Evolutionary conservation across 2,888 invertebrate genomes (phyloP).

Genomic region (Chymomyza procnemis): DNA sequence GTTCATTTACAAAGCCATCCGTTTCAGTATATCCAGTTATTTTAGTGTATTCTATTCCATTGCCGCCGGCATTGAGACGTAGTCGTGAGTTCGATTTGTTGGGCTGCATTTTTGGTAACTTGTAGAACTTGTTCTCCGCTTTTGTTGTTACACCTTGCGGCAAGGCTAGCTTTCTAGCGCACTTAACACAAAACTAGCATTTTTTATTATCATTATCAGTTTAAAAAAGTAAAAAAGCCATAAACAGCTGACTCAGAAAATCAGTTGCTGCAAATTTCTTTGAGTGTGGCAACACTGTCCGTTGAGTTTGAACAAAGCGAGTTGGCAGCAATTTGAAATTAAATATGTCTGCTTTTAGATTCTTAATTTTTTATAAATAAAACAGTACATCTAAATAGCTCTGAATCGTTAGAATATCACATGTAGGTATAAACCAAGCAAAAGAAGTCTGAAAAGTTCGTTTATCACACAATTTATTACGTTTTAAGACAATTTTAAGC

Average conservation of each 20-base stretch:
- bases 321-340: neutral
- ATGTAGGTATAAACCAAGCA: too few species aligned
- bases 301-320: neutral
- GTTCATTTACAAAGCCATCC: slow-evolving; percentile 57
- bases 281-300: neutral
- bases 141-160: neutral
- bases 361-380: too few species aligned
- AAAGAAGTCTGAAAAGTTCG: too few species aligned
- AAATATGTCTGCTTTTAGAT: too few species aligned
- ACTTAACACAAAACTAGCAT: neutral
- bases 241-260: neutral
- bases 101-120: slow-evolving; percentile 41
- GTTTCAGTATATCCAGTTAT: slow-evolving; percentile 28
- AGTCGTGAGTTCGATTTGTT: slow-evolving; percentile 48
- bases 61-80: slow-evolving; percentile 38
- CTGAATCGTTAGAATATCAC: too few species aligned
- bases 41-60: slow-evolving; percentile 30
- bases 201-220: neutral
- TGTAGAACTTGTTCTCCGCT: slow-evolving; percentile 16
- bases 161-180: neutral
- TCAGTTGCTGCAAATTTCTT: neutral
- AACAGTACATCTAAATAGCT: too few species aligned
- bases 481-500: too few species aligned
- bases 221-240: too few species aligned
- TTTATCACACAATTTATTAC: too few species aligned